Conservation (phyloP, 64 coral and sea anemone species). For the Porites australiensis region DNA sequence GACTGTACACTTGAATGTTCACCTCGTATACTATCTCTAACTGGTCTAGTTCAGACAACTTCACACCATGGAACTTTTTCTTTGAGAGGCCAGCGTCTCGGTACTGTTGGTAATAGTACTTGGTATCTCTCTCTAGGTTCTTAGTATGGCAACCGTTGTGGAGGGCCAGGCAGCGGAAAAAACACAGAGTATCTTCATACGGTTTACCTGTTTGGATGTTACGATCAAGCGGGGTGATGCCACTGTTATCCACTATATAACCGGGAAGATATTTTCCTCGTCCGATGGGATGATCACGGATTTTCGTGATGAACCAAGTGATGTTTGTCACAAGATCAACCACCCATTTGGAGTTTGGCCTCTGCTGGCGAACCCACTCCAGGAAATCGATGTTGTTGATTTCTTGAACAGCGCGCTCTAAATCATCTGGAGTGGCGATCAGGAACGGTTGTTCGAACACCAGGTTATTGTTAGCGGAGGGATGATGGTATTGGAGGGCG, state of each 20-base stretch:
- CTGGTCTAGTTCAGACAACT: conserved; percentile 12
- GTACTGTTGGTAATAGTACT: background rate
- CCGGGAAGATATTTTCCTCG: too few species aligned
- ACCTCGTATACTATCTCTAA: conserved; percentile 55
- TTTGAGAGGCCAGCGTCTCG: too few species aligned
- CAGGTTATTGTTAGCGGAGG: too few species aligned
- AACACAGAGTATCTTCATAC: too few species aligned
- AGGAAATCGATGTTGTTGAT: background rate
- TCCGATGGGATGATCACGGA: background rate
- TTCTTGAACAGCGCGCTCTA: background rate
- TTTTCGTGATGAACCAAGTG: background rate
- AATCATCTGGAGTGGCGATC: background rate
- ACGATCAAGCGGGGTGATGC: too few species aligned
- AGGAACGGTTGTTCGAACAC: too few species aligned
- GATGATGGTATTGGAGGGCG: too few species aligned
- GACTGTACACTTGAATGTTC: conserved; percentile 48
- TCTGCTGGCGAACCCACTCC: background rate
- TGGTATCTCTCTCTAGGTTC: background rate
- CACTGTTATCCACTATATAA: too few species aligned
- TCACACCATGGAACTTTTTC: conserved; percentile 56
- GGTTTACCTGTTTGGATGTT: too few species aligned
- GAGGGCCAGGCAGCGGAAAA: background rate
- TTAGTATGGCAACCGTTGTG: background rate
- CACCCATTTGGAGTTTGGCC: conserved; percentile 16
- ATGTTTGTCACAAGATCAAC: background rate